These are phyloP conservation scores for Drosophila melanica DNA, from an alignment of 1,140 invertebrate genomes.

Conservation along the genomic window DNA sequence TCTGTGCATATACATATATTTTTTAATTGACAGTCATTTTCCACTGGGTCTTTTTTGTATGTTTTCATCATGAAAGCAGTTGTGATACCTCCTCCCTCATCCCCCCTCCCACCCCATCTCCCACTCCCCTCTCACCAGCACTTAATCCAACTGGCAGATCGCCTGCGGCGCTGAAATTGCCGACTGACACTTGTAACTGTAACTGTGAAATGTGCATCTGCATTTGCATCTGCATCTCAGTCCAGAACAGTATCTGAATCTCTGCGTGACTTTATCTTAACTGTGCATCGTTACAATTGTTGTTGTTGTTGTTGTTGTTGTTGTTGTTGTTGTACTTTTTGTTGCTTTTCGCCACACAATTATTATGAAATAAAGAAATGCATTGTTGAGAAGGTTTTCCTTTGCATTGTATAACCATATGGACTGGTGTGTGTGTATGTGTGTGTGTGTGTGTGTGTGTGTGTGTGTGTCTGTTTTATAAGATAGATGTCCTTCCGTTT, in stretches of 20 bases:
- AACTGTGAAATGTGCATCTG: conserved; percentile 13
- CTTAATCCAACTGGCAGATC: too few relatives aligned
- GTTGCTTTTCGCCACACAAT: conserved; percentile 46
- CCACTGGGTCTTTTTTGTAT: too few relatives aligned
- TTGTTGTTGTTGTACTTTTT: background rate
- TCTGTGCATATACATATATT: too few relatives aligned
- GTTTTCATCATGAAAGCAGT: too few relatives aligned
- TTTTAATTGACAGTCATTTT: too few relatives aligned
- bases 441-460: background rate
- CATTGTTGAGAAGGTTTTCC: conserved; percentile 55
- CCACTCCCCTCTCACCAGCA: background rate
- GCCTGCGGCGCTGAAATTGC: background rate
- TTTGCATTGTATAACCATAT: conserved; percentile 17
- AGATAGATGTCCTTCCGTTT: background rate
- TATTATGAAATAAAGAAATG: conserved; percentile 62
- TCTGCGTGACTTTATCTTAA: conserved; percentile 3
- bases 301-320: conserved; percentile 10
- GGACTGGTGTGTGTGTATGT: background rate
- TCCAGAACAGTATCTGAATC: background rate
- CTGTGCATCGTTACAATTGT: conserved; percentile 7
- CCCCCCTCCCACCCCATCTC: background rate
- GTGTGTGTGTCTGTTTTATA: background rate
- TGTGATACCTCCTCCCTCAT: too few relatives aligned
- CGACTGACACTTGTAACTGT: conserved; percentile 18
- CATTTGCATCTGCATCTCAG: background rate